Evolutionary conservation across 2,888 invertebrate genomes (phyloP), one percentile per base, ranked within the genome.

Genomic region (Disparrhopalites patrizii): DNA sequence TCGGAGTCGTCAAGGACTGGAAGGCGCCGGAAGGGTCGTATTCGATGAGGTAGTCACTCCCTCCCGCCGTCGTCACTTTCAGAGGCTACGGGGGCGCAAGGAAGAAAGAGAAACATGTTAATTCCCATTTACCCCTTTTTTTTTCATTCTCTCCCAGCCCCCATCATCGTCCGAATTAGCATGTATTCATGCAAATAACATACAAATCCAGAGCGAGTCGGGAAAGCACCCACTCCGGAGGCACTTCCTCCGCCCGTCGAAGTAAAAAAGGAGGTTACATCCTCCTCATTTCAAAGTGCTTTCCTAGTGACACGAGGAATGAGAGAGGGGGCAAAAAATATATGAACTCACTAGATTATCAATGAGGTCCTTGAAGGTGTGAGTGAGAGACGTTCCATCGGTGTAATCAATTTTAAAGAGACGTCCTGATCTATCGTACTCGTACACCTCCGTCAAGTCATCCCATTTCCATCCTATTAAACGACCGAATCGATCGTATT

Each of bases 391-490:
- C 0, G 93, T 91, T 1, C 91, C 91, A 78, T 94, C 94, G 3
- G 91, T 90, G 77, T 93, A 92, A 75, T 90, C 89, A 67, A 93
- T 93, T 80, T 94, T 93, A 74, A 88, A 89, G 20, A 97, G 81
- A 74, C 94, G 85, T 8, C 95, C 95, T 63, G 91, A 90, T 77
- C 92, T 84, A 77, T 95, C 94, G 76, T 94, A 96, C 0, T 89
- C 89, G 75, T 94, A 93, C 0, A 87, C 89, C 81, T 95, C 94
- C 76, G 88, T 89, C 5, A 95, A 82, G 69, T 92, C 90, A 27
- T 94, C 95, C 90, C 95, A 94, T 76, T 88, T 89, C 94, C 95
- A 95, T 74, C 88, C 88, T 2, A 89, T 89, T 54, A 95, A 80
- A 74, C 93, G 84, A 69, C 94, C 93, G 77, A 92, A 93, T 70